Percentiles rank a stretch among this genome's conserved stretches.
These are phyloP conservation scores for rabbit (Oryctolagus cuniculus) DNA, from an alignment of 2,113 vertebrate genomes.

Conservation along the genomic window mOryCun1.1 NC_091435.1:148567001-148567500, in stretches of 20 bases:
- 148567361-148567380: neutral
- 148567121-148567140: too few relatives aligned
- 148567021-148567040: too few relatives aligned
- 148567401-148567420: constrained; percentile 23
- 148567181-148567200: too few relatives aligned
- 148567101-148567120: too few relatives aligned
- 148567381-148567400: neutral
- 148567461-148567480: neutral
- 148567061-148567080: too few relatives aligned
- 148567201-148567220: too few relatives aligned
- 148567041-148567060: too few relatives aligned
- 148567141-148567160: too few relatives aligned
- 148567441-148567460: neutral
- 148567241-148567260: neutral
- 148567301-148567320: neutral
- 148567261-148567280: neutral
- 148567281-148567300: neutral
- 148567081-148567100: too few relatives aligned
- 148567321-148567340: neutral
- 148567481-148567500: neutral
- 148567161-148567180: too few relatives aligned
- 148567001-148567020: too few relatives aligned
- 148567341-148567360: neutral
- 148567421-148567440: neutral
- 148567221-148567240: neutral